phyloP scores from a whole-genome alignment of 2,888 invertebrate genomes.

The Nomada flava region DNA sequence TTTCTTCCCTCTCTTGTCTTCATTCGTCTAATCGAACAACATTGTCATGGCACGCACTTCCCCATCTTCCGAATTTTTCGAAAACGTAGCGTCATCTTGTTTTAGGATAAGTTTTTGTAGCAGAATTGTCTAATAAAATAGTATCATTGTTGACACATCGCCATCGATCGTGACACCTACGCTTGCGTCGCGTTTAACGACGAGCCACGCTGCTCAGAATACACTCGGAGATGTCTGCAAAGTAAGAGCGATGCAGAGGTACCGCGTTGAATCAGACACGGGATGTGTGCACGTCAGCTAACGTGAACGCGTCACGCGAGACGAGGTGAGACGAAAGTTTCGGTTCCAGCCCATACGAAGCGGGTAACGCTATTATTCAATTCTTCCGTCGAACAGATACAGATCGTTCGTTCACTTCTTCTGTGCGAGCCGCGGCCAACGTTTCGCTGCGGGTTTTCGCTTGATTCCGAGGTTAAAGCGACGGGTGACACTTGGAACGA shows the following conservation, averaged over 20 bases:
- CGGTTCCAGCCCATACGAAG: constrained; percentile 25
- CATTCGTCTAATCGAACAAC: background rate
- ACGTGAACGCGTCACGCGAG: constrained; percentile 40
- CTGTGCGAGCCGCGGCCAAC: constrained; percentile 54
- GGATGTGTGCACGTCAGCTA: constrained; percentile 35
- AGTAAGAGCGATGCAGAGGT: constrained; percentile 29
- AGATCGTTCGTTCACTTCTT: constrained; percentile 54
- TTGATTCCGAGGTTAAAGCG: constrained; percentile 54
- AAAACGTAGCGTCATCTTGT: background rate
- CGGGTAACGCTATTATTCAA: constrained; percentile 15
- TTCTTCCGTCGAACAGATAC: constrained; percentile 12
- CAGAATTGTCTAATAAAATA: constrained; percentile 17
- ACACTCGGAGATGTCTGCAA: constrained; percentile 1
- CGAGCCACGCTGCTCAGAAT: background rate
- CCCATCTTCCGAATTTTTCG: background rate
- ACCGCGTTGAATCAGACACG: constrained; percentile 35
- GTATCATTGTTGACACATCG: constrained; percentile 36
- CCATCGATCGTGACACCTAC: constrained; percentile 55
- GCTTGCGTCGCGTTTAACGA: constrained; percentile 25
- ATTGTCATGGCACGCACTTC: background rate
- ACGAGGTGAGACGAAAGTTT: constrained; percentile 39
- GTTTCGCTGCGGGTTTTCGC: constrained; percentile 45
- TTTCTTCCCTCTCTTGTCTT: background rate
- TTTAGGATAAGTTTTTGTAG: constrained; percentile 31
- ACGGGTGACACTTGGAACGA: constrained; percentile 65